Percentiles rank a stretch among this genome's conserved stretches.
Evolutionary conservation across 2,113 vertebrate species (phyloP).

Genomic region (Rhadina sibilatrix): DNA sequence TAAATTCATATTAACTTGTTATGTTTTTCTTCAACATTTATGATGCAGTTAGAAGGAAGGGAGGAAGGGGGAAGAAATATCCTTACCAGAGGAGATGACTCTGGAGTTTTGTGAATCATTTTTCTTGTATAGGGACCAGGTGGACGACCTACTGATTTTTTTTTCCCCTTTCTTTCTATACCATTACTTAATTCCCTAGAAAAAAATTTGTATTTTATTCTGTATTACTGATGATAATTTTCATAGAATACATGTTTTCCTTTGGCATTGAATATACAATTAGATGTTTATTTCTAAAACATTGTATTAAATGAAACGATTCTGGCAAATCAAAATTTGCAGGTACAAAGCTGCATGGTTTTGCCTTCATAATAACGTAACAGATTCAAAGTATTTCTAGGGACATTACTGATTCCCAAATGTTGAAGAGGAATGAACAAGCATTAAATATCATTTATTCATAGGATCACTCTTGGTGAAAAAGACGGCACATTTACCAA

Average conservation of each 20-base stretch:
- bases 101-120: constrained; percentile 80
- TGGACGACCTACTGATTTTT: constrained; percentile 84
- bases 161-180: constrained; percentile 88
- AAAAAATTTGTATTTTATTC: constrained; percentile 50
- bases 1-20: not conserved
- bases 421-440: not conserved
- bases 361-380: not conserved
- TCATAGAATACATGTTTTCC: not conserved
- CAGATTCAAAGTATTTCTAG: not conserved
- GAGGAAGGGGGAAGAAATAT: not conserved
- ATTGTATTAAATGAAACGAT: not conserved
- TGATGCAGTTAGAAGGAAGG: not conserved
- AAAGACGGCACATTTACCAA: not conserved
- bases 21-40: constrained; percentile 6
- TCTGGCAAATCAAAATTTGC: not conserved
- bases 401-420: not conserved
- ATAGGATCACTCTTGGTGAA: not conserved
- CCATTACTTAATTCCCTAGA: constrained; percentile 87
- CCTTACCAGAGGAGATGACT: constrained; percentile 76
- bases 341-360: not conserved
- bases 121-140: constrained; percentile 85
- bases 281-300: not conserved
- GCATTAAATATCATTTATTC: not conserved
- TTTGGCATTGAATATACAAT: not conserved
- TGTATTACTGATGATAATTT: not conserved